phyloP scores from a whole-genome alignment of 2,888 invertebrate species.

The Acanthococcus lagerstroemiae region DNA sequence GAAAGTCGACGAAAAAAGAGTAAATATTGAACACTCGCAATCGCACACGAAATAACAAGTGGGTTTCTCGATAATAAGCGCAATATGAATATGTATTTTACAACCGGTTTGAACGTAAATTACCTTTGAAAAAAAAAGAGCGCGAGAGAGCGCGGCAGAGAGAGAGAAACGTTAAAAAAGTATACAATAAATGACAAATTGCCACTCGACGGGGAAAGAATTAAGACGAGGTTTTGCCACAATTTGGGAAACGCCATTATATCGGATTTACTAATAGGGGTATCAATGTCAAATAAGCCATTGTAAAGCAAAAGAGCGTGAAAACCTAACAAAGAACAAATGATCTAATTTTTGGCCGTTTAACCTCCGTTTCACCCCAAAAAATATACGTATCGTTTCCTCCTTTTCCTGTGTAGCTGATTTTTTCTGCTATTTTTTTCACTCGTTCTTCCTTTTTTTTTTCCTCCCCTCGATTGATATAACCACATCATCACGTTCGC shows the following conservation, averaged over 20 bases:
- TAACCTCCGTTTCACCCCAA: conserved; percentile 28
- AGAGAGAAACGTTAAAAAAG: background rate
- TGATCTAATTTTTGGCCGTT: conserved; percentile 31
- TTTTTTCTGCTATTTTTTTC: background rate
- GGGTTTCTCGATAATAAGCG: background rate
- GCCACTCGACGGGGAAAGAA: conserved; percentile 18
- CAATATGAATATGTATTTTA: background rate
- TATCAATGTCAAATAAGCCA: conserved; percentile 29
- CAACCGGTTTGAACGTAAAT: background rate
- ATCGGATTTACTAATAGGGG: conserved; percentile 27
- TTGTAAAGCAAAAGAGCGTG: conserved; percentile 30
- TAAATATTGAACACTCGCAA: background rate
- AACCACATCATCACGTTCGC: too few relatives aligned
- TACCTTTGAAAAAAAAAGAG: background rate
- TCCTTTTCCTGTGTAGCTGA: background rate
- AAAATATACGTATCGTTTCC: conserved; percentile 5
- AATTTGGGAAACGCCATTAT: conserved; percentile 27
- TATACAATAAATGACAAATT: conserved; percentile 25
- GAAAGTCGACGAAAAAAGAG: background rate
- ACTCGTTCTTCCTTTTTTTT: too few relatives aligned
- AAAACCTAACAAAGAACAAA: conserved; percentile 30
- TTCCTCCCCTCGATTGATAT: too few relatives aligned
- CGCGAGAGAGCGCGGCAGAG: too few relatives aligned
- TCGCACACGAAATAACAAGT: background rate
- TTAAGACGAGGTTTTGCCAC: conserved; percentile 6